These are phyloP conservation scores for Melinaea menophilus DNA, from an alignment of 2,888 invertebrate genomes.

Conservation along the genomic window DNA sequence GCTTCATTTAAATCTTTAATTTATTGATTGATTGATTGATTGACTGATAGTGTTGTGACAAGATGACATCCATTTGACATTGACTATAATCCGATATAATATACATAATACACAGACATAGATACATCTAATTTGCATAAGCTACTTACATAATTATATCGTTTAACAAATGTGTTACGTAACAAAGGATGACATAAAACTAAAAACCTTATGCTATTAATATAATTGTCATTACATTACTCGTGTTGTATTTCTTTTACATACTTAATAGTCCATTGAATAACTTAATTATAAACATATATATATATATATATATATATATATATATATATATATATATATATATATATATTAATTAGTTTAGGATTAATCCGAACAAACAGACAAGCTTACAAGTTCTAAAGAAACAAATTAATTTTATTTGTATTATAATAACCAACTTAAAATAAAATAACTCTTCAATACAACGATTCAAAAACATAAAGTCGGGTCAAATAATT, in stretches of 20 bases:
- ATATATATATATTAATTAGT: background rate
- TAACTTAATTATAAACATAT: too few relatives aligned
- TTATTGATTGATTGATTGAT: too few relatives aligned
- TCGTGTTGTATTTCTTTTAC: background rate
- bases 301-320: too few relatives aligned
- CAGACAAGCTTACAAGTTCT: background rate
- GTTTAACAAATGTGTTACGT: slow-evolving; percentile 1
- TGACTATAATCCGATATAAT: background rate
- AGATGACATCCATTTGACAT: too few relatives aligned
- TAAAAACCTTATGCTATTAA: background rate
- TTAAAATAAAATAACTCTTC: too few relatives aligned
- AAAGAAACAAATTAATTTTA: too few relatives aligned
- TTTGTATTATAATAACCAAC: too few relatives aligned
- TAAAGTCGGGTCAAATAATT: slow-evolving; percentile 8
- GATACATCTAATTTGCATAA: background rate
- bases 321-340: too few relatives aligned
- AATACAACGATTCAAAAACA: background rate
- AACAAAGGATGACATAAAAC: background rate
- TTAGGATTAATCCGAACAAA: background rate
- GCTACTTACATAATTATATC: background rate
- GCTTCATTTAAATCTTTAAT: too few relatives aligned
- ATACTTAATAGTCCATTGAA: background rate
- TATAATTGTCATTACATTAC: background rate
- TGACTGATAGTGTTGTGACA: too few relatives aligned
- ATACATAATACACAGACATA: background rate